Conservation (phyloP, 1,140 invertebrate species). For the Zaprionus davidi region DNA sequence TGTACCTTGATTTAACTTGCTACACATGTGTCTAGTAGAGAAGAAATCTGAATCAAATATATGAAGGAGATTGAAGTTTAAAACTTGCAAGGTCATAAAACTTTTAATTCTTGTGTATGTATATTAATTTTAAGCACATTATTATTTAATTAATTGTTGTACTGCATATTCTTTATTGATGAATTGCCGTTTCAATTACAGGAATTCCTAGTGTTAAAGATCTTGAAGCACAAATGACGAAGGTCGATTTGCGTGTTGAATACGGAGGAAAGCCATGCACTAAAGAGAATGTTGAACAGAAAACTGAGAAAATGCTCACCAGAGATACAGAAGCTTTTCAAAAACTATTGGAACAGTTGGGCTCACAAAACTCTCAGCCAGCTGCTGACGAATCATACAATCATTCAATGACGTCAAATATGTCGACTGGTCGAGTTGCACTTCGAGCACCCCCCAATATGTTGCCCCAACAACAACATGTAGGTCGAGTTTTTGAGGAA, state of each 20-base stretch:
- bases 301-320: conserved; percentile 44
- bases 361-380: conserved; percentile 34
- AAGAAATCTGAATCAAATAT: too few species aligned
- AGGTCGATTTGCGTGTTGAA: conserved; percentile 58
- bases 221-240: conserved; percentile 71
- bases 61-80: too few species aligned
- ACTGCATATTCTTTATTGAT: not conserved
- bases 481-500: conserved; percentile 3
- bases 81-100: too few species aligned
- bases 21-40: too few species aligned
- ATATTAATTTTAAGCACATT: too few species aligned
- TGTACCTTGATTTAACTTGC: too few species aligned
- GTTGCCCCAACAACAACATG: not conserved
- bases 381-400: conserved; percentile 12
- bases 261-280: conserved; percentile 8
- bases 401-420: not conserved
- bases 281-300: conserved; percentile 1
- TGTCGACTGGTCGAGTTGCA: not conserved
- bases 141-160: too few species aligned
- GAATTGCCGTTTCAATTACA: conserved; percentile 10
- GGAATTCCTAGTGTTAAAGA: conserved; percentile 72
- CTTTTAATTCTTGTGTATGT: too few species aligned
- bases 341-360: conserved; percentile 64
- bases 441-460: not conserved
- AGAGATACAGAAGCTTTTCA: conserved; percentile 68